These are phyloP conservation scores for Philonicus albiceps DNA, from an alignment of 2,888 invertebrate genomes.

Conservation along the genomic window DNA sequence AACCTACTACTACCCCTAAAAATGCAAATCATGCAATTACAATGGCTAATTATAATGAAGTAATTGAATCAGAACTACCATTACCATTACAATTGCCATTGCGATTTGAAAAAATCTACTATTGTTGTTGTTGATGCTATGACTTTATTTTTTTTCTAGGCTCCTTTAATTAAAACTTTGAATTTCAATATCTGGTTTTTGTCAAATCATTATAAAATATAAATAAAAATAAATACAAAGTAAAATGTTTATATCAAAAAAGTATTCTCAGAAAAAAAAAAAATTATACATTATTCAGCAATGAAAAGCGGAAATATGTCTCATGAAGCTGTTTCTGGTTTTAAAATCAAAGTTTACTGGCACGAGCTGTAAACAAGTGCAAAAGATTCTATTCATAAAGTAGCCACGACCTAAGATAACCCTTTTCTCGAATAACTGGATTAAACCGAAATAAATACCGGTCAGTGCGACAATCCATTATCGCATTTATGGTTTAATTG, in stretches of 20 bases:
- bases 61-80: too few species aligned
- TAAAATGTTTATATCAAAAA: too few species aligned
- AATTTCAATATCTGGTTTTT: too few species aligned
- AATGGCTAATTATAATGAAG: too few species aligned
- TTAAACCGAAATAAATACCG: not conserved
- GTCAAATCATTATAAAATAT: not conserved
- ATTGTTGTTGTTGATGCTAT: too few species aligned
- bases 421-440: not conserved
- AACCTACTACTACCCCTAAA: too few species aligned
- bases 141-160: too few species aligned
- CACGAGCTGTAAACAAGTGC: constrained; percentile 9
- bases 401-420: constrained; percentile 23
- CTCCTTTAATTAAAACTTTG: too few species aligned
- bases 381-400: not conserved
- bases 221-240: not conserved
- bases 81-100: too few species aligned
- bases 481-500: not conserved
- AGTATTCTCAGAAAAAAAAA: not conserved
- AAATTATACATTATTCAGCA: not conserved
- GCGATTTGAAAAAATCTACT: too few species aligned
- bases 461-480: not conserved
- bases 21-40: too few species aligned
- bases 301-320: not conserved
- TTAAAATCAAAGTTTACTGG: not conserved
- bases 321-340: not conserved